Percentiles rank a stretch among this genome's conserved stretches.
Evolutionary conservation across 2,113 vertebrate genomes (phyloP).

Genomic region (Chaetops frenatus): DNA sequence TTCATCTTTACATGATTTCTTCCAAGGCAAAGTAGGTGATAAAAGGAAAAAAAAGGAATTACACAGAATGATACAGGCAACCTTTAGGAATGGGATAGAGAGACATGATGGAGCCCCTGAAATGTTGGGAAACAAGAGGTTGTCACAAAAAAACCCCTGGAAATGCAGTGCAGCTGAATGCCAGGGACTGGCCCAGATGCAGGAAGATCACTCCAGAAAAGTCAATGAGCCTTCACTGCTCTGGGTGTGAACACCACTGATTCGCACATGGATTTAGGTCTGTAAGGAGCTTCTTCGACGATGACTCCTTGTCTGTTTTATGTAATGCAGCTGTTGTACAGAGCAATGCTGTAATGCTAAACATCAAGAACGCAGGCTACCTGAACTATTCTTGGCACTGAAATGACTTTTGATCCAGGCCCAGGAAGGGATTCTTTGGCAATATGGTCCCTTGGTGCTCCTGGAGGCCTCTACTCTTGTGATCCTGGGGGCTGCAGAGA

Average conservation of each 20-base stretch:
- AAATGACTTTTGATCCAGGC: background rate
- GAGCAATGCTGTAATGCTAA: background rate
- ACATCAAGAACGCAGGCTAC: background rate
- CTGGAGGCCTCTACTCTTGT: accelerated
- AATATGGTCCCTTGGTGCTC: background rate
- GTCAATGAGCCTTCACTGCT: background rate
- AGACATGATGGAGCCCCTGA: background rate
- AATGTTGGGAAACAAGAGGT: background rate
- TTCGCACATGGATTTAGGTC: background rate
- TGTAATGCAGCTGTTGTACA: background rate
- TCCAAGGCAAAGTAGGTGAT: background rate
- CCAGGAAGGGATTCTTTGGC: background rate
- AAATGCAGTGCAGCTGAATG: background rate
- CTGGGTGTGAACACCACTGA: background rate
- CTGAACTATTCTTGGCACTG: background rate
- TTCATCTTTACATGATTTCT: background rate
- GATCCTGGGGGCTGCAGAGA: background rate
- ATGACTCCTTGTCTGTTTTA: background rate
- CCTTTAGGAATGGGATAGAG: background rate
- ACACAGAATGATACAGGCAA: background rate
- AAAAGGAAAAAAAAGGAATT: background rate
- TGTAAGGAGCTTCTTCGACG: background rate
- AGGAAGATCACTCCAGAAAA: background rate
- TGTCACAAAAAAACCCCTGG: background rate
- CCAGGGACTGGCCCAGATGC: background rate